Conservation (phyloP, 92 coral and sea anemone genomes). For the Epizoanthus ramosus region DNA sequence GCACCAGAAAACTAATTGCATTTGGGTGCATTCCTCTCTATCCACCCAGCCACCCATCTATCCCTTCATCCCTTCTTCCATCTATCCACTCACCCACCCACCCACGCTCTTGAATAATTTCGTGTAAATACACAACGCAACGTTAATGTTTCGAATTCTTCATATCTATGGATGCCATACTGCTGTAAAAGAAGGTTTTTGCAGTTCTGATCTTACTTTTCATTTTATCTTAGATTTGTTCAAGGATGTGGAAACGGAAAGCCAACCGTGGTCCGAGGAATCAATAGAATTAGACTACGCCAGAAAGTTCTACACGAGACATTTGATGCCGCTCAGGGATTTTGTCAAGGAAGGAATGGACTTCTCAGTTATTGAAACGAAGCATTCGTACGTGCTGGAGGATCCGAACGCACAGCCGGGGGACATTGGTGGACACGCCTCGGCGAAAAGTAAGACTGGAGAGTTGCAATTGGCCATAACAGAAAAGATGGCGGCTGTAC, state of each 20-base stretch:
- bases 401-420: constrained; percentile 74
- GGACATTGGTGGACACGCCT: constrained; percentile 47
- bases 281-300: constrained; percentile 72
- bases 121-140: no score
- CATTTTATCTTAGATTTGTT: constrained; percentile 42
- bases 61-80: no score
- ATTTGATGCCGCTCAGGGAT: constrained; percentile 68
- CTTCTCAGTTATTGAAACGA: constrained; percentile 79
- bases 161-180: not conserved
- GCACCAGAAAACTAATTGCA: no score
- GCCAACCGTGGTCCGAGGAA: constrained; percentile 85
- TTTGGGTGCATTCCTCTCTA: no score
- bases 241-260: constrained; percentile 64
- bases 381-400: constrained; percentile 89
- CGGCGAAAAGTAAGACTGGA: constrained; percentile 49
- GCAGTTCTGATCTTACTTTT: not conserved
- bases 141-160: not conserved
- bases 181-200: not conserved
- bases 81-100: no score
- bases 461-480: not conserved
- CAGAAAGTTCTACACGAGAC: constrained; percentile 69
- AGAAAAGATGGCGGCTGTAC: no score
- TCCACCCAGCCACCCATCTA: no score
- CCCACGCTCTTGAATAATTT: no score
- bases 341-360: constrained; percentile 77